Conservation (phyloP, 2,888 invertebrate species). For the Acrobasis consociella region DNA sequence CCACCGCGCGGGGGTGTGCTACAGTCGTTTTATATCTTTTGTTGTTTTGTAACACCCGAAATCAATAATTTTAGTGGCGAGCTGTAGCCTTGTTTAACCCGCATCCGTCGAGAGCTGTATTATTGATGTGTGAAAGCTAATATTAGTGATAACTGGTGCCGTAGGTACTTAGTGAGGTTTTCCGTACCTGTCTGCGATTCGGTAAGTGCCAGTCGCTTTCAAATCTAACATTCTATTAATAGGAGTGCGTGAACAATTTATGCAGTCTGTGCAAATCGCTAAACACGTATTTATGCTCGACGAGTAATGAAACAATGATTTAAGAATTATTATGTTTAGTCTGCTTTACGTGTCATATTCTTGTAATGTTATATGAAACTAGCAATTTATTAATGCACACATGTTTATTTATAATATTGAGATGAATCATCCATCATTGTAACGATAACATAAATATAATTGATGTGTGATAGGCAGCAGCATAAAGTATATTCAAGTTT, state of each 20-base stretch:
- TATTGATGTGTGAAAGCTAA: constrained; percentile 22
- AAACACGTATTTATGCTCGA: constrained; percentile 18
- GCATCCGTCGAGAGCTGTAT: constrained; percentile 11
- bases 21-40: constrained; percentile 79
- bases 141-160: constrained; percentile 17
- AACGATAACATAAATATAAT: neutral
- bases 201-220: constrained; percentile 30
- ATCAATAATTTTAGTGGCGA: constrained; percentile 81
- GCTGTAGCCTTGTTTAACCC: constrained; percentile 35
- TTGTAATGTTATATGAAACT: constrained; percentile 1
- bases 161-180: constrained; percentile 9
- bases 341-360: neutral
- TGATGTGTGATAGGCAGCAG: neutral
- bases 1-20: constrained; percentile 74
- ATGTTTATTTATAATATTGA: neutral
- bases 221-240: constrained; percentile 31
- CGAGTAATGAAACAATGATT: constrained; percentile 1
- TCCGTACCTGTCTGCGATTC: constrained; percentile 20
- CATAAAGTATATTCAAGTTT: constrained; percentile 5
- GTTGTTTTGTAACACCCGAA: constrained; percentile 79
- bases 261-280: constrained; percentile 33
- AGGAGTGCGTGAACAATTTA: constrained; percentile 34
- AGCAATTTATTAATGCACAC: neutral
- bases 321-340: neutral
- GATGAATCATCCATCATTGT: neutral